Evolutionary conservation across 2,113 vertebrate genomes (phyloP).

Genomic region (Rhea pennata): DNA sequence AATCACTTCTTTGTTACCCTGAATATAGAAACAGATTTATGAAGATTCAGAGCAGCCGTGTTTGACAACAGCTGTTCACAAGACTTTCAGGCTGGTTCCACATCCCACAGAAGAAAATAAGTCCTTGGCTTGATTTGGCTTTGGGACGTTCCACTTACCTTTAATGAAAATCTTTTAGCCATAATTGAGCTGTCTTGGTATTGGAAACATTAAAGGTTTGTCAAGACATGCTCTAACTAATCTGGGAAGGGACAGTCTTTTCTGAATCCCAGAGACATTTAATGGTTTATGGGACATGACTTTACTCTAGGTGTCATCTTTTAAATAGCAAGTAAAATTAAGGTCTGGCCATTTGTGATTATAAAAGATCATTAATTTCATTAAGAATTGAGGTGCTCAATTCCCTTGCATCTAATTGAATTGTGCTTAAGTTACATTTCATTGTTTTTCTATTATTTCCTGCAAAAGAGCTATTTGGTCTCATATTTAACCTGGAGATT

Average conservation of each 20-base stretch:
- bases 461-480: neutral
- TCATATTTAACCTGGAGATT: conserved; percentile 30
- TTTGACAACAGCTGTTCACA: neutral
- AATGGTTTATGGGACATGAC: conserved; percentile 64
- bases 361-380: conserved; percentile 70
- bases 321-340: conserved; percentile 73
- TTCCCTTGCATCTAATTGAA: conserved; percentile 69
- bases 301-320: conserved; percentile 70
- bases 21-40: neutral
- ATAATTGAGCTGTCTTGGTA: conserved; percentile 68
- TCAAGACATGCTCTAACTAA: conserved; percentile 41
- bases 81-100: neutral
- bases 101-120: conserved; percentile 10
- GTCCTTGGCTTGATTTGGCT: conserved; percentile 50
- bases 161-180: conserved; percentile 66
- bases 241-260: conserved; percentile 59
- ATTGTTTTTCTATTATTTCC: conserved; percentile 68
- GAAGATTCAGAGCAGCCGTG: neutral
- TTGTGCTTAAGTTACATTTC: conserved; percentile 71
- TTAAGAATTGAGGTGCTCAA: conserved; percentile 67
- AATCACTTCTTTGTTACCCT: neutral
- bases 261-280: conserved; percentile 57
- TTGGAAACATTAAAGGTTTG: conserved; percentile 59
- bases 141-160: conserved; percentile 58
- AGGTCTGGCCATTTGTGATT: conserved; percentile 70